These are phyloP conservation scores for Synergus laeviventris DNA, from an alignment of 2,888 invertebrate genomes.

Conservation along the genomic window DNA sequence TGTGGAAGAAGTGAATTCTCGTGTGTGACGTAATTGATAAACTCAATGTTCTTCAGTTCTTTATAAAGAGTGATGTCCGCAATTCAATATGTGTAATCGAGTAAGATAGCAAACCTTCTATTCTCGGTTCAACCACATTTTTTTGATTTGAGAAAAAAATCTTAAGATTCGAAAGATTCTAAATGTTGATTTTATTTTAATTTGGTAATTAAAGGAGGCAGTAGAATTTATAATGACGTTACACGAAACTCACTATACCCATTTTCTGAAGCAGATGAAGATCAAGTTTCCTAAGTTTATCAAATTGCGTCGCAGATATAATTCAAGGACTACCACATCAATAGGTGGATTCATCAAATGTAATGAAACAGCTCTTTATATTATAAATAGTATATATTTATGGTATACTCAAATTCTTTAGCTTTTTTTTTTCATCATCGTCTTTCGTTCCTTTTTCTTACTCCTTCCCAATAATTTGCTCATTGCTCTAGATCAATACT, in stretches of 20 bases:
- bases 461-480: not conserved
- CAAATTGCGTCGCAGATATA: conserved; percentile 31
- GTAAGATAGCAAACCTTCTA: not conserved
- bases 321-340: conserved; percentile 33
- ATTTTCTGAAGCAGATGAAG: conserved; percentile 18
- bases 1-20: no score
- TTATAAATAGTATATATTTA: no score
- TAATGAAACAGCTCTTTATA: not conserved
- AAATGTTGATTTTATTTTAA: no score
- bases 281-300: conserved; percentile 20
- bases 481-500: not conserved
- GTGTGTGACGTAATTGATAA: no score
- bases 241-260: not conserved
- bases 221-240: no score
- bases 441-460: not conserved
- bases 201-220: no score
- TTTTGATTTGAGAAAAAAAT: not conserved
- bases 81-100: conserved; percentile 23
- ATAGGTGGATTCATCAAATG: conserved; percentile 13
- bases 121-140: not conserved
- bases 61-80: not conserved
- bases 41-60: not conserved
- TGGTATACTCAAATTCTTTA: no score
- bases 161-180: no score
- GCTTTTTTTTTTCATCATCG: not conserved